phyloP scores from a whole-genome alignment of 2,888 invertebrate species.

The Octonoba sinensis region DNA sequence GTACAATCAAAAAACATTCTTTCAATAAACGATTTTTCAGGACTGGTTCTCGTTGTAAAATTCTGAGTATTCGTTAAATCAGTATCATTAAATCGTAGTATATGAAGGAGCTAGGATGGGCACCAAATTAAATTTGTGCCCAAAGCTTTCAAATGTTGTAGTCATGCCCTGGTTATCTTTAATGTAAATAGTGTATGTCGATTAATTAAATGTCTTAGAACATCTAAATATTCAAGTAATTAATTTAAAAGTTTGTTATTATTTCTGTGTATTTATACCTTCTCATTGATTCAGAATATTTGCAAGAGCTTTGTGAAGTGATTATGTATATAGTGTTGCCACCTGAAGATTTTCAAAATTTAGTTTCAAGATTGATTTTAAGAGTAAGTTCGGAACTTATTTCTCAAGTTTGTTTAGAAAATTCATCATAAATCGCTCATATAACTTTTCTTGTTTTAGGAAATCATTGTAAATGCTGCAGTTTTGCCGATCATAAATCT shows the following conservation, averaged over 20 bases:
- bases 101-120: too few relatives aligned
- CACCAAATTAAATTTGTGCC: too few relatives aligned
- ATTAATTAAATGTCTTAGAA: too few relatives aligned
- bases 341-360: conserved; percentile 86
- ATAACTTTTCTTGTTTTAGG: conserved; percentile 74
- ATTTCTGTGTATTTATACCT: conserved; percentile 64
- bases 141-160: too few relatives aligned
- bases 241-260: background rate
- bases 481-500: conserved; percentile 80
- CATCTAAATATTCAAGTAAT: background rate
- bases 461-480: conserved; percentile 81
- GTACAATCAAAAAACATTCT: too few relatives aligned
- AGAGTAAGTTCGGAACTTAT: conserved; percentile 70
- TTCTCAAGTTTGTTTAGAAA: too few relatives aligned
- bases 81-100: too few relatives aligned
- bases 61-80: too few relatives aligned
- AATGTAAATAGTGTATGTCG: too few relatives aligned
- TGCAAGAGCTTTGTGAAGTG: conserved; percentile 85
- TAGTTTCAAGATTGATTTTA: conserved; percentile 81
- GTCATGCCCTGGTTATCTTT: too few relatives aligned
- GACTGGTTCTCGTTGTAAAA: too few relatives aligned
- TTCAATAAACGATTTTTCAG: too few relatives aligned
- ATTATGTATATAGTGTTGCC: conserved; percentile 86
- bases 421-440: background rate
- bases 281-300: conserved; percentile 76